Base-by-base conservation (phyloP, 2,113 vertebrate species). In the Psittacus erithacus region DNA sequence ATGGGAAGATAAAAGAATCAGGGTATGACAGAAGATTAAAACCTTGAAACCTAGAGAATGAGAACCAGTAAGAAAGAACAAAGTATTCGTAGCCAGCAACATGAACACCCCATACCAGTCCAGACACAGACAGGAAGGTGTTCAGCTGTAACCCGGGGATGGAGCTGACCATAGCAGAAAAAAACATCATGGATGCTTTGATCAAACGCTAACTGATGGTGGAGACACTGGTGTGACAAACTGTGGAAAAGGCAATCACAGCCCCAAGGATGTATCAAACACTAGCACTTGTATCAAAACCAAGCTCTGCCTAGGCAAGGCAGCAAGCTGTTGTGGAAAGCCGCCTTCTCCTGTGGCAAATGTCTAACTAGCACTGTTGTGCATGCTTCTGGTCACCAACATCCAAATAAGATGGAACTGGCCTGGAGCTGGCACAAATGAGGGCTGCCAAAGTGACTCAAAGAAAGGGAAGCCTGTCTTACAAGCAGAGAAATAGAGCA, bases 261-360 rank as follows among this genome's bases (percentile, higher is more conserved):
- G 28, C 24, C 43, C 12, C 33, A 49, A 55, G 29, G 52, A 90
- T 8, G 2, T 13, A 82, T 27, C 22, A 31, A 50, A 50, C 49
- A 50, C 24, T 14, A 50, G 24, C 49, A 25, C 24, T 50, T 50
- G 49, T 50, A 50, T 50, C 24, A 50, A 50, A 50, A 86, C 52
- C 3, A 3, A 41, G 27, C 17, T 78, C 1, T 18, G 27, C 1
- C 31, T 23, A 82, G n/a, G 33, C 78, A 89, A 43, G 39, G 46
- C 50, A 86, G 29, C 20, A 46, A 29, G 31, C 31, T 70, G 17
- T 28, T 39, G 24, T 9, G 13, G 62, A 31, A 75, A 67, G 46
- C 50, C 46, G 49, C 4, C 43, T 75, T 63, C 25, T 68, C 52
- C 47, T 2, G 0, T 0, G 1, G 33, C 0, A 0, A 60, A 47